phyloP scores from a whole-genome alignment of 2,113 vertebrate species.

The Zootoca vivipara region DNA sequence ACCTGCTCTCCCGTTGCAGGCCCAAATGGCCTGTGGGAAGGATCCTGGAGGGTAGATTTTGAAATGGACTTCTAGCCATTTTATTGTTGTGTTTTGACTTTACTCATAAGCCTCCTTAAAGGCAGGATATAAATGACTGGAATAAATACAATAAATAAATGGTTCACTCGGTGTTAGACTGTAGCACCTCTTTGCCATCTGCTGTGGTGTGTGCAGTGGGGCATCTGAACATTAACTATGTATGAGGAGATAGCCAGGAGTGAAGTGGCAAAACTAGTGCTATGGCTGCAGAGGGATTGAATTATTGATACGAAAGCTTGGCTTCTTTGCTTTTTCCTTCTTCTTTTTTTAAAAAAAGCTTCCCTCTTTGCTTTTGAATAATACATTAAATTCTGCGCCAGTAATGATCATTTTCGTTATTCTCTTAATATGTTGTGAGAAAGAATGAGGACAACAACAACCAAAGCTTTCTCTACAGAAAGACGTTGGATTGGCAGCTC shows the following conservation, averaged over 20 bases:
- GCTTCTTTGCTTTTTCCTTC: conserved; percentile 4
- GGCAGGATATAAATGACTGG: no score
- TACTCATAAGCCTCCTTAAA: not conserved
- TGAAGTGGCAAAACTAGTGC: conserved; percentile 49
- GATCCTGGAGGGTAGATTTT: no score
- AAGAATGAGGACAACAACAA: conserved; percentile 26
- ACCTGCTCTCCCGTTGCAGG: not conserved
- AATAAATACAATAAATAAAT: not conserved
- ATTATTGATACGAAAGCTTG: conserved; percentile 60
- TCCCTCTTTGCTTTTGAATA: conserved; percentile 61
- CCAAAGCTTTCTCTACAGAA: conserved; percentile 29
- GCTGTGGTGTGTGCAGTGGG: no score
- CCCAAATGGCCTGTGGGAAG: no score
- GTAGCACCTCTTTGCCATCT: not conserved
- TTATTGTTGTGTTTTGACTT: not conserved
- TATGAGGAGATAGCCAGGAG: conserved; percentile 24
- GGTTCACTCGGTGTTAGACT: not conserved
- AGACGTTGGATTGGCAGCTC: conserved; percentile 14
- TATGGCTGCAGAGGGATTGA: conserved; percentile 1
- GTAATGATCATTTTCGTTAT: conserved; percentile 52
- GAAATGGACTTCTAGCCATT: not conserved
- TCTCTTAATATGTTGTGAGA: conserved; percentile 8
- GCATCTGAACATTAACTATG: conserved; percentile 55
- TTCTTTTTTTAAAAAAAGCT: not conserved
- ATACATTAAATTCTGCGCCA: conserved; percentile 58